Evolutionary conservation across 2,113 vertebrate species (phyloP), one percentile per base, ranked within the genome.

Genomic region (Apus apus): DNA sequence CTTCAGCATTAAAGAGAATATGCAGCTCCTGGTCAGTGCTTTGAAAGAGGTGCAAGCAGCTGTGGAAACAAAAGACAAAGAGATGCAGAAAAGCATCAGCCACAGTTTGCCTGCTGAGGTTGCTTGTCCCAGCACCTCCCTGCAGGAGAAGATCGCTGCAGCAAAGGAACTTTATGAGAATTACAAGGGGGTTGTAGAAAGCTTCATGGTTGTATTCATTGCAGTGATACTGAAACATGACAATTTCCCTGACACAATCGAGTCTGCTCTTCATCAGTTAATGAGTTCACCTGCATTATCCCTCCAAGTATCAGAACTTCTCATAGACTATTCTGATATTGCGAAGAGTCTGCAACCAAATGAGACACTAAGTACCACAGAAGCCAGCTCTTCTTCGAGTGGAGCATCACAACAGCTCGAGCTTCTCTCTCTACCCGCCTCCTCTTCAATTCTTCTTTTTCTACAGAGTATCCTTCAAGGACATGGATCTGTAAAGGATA

Each of bases 291-390:
- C 96, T 38, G 91, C 95, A 36, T 91, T 97, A 72, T 92, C 82
- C 75, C 96, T 98, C 51, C 91, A 43, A 17, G 83, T 97, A 51
- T 81, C 88, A 67, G 96, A 97, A 51, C 89, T 98, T 84, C 71
- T 82, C 21, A 71, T 96, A 85, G 93, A 65, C 72, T 83, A 53
- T n/a, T 71, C 65, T 65, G 87, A 85, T 57, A 57, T 72, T 79
- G 75, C 60, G 34, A 66, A 96, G 70, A 58, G 65, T 15, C 48
- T 94, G 38, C 58, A 72, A 53, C 36, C 73, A 77, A 67, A 81
- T 27, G 70, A 72, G 54, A 57, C 38, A 13, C 26, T 58, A 8
- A 21, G 27, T 77, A 64, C 27, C 25, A 13, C 32, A 45, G 38
- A 78, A 27, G 45, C 9, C 82, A 53, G 53, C 43, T 60, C 53